Percentiles rank a stretch among this genome's conserved stretches.
phyloP scores from a whole-genome alignment of 2,888 invertebrate genomes.

The Ischnus inquisitorius region DNA sequence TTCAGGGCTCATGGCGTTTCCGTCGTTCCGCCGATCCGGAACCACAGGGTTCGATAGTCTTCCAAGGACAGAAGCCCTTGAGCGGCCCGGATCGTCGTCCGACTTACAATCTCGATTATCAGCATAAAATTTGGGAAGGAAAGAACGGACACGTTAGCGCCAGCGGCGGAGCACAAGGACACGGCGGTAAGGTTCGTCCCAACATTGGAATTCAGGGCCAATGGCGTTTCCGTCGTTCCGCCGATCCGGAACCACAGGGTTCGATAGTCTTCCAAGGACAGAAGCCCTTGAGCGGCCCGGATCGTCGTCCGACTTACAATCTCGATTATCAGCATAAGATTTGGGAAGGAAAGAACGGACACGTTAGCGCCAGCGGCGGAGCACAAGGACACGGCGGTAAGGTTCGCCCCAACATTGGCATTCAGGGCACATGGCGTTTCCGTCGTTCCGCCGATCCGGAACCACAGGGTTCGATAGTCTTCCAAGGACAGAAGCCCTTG shows the following conservation, averaged over 20 bases:
- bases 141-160: constrained; percentile 70
- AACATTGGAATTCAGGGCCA: constrained; percentile 70
- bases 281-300: constrained; percentile 71
- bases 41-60: constrained; percentile 66
- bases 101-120: constrained; percentile 69
- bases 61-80: constrained; percentile 65
- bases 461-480: constrained; percentile 66
- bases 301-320: constrained; percentile 70
- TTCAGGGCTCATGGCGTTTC: constrained; percentile 63
- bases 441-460: constrained; percentile 64
- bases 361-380: constrained; percentile 69
- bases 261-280: constrained; percentile 49
- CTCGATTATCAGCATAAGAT: constrained; percentile 70
- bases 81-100: constrained; percentile 71
- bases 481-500: constrained; percentile 66
- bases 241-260: constrained; percentile 69
- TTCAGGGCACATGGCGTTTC: constrained; percentile 69
- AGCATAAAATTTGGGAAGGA: constrained; percentile 68
- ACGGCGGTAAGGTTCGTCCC: constrained; percentile 68
- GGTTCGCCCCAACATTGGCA: constrained; percentile 67
- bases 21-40: constrained; percentile 52
- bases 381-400: constrained; percentile 70
- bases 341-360: constrained; percentile 68
- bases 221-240: constrained; percentile 54
- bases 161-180: constrained; percentile 67